Conservation (phyloP, 2,113 vertebrate species). For the Sceloporus undulatus region DNA sequence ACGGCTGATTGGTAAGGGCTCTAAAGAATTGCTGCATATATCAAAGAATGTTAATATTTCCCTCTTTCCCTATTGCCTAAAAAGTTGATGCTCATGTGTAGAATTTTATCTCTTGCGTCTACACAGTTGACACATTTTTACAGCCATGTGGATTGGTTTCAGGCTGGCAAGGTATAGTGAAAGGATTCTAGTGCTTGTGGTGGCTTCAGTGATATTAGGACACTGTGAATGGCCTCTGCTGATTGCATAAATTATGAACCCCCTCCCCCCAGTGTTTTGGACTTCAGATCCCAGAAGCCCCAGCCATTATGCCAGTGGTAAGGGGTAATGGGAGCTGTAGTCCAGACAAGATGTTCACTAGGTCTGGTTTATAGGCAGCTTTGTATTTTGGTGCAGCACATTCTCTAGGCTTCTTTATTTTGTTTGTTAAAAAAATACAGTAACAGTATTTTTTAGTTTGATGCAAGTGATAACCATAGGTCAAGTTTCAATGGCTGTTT, state of each 20-base stretch:
- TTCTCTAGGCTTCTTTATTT: neutral
- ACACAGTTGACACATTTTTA: neutral
- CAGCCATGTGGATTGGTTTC: neutral
- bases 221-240: neutral
- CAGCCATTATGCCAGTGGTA: too few species aligned
- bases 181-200: neutral
- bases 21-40: neutral
- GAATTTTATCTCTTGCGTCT: neutral
- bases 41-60: neutral
- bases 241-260: too few species aligned
- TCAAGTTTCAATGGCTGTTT: neutral
- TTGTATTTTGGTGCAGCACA: neutral
- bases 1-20: fast-evolving
- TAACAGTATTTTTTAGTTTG: neutral
- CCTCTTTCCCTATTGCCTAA: neutral
- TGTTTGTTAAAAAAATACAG: neutral
- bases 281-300: too few species aligned
- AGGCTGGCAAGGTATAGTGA: too few species aligned
- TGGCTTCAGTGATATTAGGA: neutral
- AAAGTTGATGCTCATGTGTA: neutral
- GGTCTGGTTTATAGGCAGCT: neutral
- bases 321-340: too few species aligned
- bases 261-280: too few species aligned
- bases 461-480: neutral
- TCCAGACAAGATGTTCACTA: too few species aligned